Base-by-base conservation (phyloP, 2,888 invertebrate genomes). In the Timema cristinae region DNA sequence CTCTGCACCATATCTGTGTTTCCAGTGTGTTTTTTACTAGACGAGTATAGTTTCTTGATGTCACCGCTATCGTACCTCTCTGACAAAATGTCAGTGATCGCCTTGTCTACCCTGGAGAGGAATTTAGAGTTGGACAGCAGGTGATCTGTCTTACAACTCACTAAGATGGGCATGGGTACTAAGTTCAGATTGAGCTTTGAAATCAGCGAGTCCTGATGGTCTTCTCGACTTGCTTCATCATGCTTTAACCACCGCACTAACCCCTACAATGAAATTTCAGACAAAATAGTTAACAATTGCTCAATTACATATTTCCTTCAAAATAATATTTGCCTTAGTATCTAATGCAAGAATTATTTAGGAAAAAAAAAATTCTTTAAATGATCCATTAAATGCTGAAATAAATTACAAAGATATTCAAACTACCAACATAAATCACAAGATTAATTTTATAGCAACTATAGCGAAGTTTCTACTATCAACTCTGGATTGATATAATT, bases 131-230 rank as follows among this genome's bases (percentile, higher is more conserved):
- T 68, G 7, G 71, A 66, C n/a, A 78, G 72, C 4, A 75, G 73
- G 9, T 76, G 77, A 73, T 78, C 76, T 63, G 75, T 76, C 68
- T 78, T 77, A 50, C 76, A 76, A 70, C 77, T 75, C 68, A 77
- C 76, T 15, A 79, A 75, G 54, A 75, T 73, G 72, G 78, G 77
- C 73, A 77, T 76, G 68, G 76, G 76, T 51, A 79, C 77, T 73
- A 77, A 75, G 72, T 76, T 75, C 59, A 79, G 74, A 72, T 77
- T 75, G 16, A 78, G 70, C 75, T 75, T 76, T 61, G 73, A 73
- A 56, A 78, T 47, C 66, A 79, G 76, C 61, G 73, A 72, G 67
- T 75, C 75, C 52, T 77, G 71, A 69, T 75, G 75, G 8, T 74
- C 63, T 49, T 75, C 74, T 50, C 79, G 74, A n/a, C 72, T 74